Conservation (phyloP, 2,888 invertebrate genomes). For the Hanleya hanleyi region DNA sequence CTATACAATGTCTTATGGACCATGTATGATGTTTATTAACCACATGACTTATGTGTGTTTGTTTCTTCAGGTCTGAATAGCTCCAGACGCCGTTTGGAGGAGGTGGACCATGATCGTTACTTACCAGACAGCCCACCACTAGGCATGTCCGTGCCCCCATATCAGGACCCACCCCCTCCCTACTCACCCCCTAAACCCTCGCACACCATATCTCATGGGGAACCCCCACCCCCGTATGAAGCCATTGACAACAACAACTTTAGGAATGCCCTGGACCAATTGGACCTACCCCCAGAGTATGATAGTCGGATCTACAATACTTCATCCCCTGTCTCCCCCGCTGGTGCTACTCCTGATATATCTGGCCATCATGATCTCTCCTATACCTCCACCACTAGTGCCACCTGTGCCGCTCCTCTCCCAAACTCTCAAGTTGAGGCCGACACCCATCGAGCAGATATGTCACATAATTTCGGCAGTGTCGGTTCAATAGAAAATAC, state of each 20-base stretch:
- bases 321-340: not conserved
- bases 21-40: too few species aligned
- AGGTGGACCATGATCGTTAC: conserved; percentile 62
- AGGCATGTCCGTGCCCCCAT: conserved; percentile 67
- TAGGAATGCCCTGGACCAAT: conserved; percentile 22
- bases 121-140: conserved; percentile 59
- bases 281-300: not conserved
- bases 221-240: conserved; percentile 68
- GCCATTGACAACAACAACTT: conserved; percentile 41
- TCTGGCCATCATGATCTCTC: not conserved
- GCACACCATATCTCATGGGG: conserved; percentile 50
- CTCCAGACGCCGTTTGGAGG: conserved; percentile 54
- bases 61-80: conserved; percentile 59
- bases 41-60: too few species aligned
- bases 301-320: not conserved
- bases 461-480: not conserved
- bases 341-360: not conserved
- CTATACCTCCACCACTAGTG: not conserved
- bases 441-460: not conserved
- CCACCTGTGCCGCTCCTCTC: not conserved
- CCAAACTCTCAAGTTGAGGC: not conserved
- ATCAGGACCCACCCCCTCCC: conserved; percentile 71
- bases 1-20: too few species aligned
- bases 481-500: not conserved
- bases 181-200: conserved; percentile 70